Evolutionary conservation across 2,888 invertebrate genomes (phyloP), one percentile per base, ranked within the genome.

Genomic region (Ommatoiulus sabulosus): DNA sequence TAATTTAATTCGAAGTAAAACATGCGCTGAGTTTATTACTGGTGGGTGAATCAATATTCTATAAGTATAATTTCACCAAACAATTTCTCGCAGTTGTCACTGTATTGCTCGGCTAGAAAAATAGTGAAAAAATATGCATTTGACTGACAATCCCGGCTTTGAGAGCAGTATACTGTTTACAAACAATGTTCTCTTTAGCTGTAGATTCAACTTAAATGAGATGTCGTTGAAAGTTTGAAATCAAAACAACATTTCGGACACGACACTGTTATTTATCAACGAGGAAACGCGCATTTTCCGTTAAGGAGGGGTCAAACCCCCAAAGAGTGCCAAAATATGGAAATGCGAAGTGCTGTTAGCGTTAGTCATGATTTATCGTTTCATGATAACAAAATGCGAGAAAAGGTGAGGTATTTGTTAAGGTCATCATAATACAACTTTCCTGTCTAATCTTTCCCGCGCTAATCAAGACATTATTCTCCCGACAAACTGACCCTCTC

Each of bases 351-450:
- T 63, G 63, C 63, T 10, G 46, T 63, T 57, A 17, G 17, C 6
- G 63, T 5, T 20, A 17, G 15, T 5, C 63, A 63, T 63, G 63
- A 63, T 63, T n/a, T 63, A 63, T 63, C n/a, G 63, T 63, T 63
- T 63, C 63, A 17, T 63, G 63, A 63, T 63, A 63, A 63, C 63
- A n/a, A 63, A 63, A 63, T 63, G 63, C 17, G 63, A 7, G 20
- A 63, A 63, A n/a, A 63, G 63, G 63, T 63, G 20, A 63, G 63
- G 63, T 63, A 63, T 63, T 63, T 63, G n/a, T 63, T 63, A 17
- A 63, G 63, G 63, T 63, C 63, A 63, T 6, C 15, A 17, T 15
- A 57, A 17, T 57, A 57, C 57, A 57, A 57, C 20, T 63, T 63
- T n/a, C 63, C 63, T 63, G 63, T n/a, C 63, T 63, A 63, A 63